phyloP scores from a whole-genome alignment of 2,113 vertebrate genomes.

The Apodemus speciosus region DNA sequence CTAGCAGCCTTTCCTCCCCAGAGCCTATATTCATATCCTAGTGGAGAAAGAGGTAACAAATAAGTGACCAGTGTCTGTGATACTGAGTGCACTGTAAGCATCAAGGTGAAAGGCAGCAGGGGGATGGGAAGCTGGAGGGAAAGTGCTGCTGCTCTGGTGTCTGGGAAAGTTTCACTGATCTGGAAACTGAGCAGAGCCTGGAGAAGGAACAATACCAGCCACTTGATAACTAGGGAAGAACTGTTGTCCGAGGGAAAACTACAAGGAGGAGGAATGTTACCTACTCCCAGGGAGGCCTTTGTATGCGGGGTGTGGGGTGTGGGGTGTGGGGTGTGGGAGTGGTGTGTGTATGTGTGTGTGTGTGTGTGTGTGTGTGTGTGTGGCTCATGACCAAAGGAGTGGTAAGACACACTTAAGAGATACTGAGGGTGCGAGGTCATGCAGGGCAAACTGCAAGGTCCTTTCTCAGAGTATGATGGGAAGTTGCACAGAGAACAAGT shows the following conservation, averaged over 20 bases:
- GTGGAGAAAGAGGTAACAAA: slow-evolving; percentile 1
- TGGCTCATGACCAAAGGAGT: neutral
- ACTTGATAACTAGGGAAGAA: neutral
- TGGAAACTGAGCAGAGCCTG: neutral
- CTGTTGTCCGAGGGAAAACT: neutral
- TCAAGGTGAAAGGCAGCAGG: neutral
- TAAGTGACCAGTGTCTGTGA: neutral
- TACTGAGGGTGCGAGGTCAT: neutral
- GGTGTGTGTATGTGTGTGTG: no score
- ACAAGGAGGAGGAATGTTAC: neutral
- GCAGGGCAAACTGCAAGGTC: neutral
- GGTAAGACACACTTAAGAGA: neutral
- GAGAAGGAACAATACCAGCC: neutral
- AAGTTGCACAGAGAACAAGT: neutral
- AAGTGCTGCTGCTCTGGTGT: neutral
- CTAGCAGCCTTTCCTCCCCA: neutral
- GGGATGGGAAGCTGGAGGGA: neutral
- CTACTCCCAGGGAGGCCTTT: neutral
- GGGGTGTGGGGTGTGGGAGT: no score
- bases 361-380: no score
- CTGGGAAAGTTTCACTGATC: neutral
- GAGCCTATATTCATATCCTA: neutral
- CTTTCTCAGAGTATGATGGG: neutral
- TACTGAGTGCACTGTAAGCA: neutral
- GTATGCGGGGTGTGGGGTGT: neutral